Base-by-base conservation (phyloP, 2,888 invertebrate species). In the Meghimatium bilineatum region DNA sequence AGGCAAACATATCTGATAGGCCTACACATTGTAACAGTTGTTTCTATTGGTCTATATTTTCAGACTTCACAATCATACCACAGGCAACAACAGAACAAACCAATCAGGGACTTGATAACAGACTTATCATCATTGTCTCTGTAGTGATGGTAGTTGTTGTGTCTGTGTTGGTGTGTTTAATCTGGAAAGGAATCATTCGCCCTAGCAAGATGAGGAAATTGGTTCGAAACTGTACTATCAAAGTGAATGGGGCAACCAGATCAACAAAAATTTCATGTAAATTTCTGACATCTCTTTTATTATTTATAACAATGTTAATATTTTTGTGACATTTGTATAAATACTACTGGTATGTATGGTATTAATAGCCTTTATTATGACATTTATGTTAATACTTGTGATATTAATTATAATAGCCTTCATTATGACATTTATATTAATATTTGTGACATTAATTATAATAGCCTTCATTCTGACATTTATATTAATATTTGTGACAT, bases 21-120 rank as follows among this genome's bases (percentile, higher is more conserved):
- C n/a, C n/a, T n/a, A n/a, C n/a, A n/a, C n/a, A n/a, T n/a, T n/a
- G n/a, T n/a, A n/a, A n/a, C n/a, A n/a, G n/a, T n/a, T n/a, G n/a
- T n/a, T n/a, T n/a, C n/a, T 17, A 29, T 12, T 56, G 56, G 17
- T 23, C 17, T 56, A 23, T 74, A 17, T 49, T 52, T 32, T 56
- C 56, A 75, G 75, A 75, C 49, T 75, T 75, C 34, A 56, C 75
- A 2, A 75, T 52, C 17, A 1, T 34, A 8, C n/a, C 26, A 14
- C n/a, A 12, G 14, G 38, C 49, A 3, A 20, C 14, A 1, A 20
- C 60, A 0, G 23, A 56, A 1, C 17, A 1, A 23, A 17, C 8
- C 32, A 26, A n/a, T 38, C 78, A n/a, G 10, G 66, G 44, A 34
- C 49, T 78, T 1, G 78, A 78, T 29, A 78, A 78, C 78, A 78